phyloP scores from a whole-genome alignment of 2,113 vertebrate genomes.

The Odocoileus virginianus region DNA sequence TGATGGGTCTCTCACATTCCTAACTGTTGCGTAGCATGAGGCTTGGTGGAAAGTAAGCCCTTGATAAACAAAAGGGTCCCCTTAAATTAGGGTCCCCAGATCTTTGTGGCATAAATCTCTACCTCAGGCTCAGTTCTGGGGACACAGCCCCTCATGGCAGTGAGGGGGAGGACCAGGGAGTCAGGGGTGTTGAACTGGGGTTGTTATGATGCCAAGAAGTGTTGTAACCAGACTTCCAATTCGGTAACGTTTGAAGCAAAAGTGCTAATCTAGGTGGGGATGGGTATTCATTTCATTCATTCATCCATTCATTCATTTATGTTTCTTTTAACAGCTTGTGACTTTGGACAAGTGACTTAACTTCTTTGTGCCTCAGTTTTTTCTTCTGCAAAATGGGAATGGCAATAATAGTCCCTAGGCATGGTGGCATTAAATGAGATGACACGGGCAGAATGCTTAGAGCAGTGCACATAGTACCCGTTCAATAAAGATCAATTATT shows the following conservation, averaged over 20 bases:
- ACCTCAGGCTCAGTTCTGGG: not conserved
- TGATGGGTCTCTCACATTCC: not conserved
- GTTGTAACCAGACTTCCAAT: not conserved
- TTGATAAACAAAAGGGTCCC: not conserved
- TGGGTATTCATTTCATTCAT: not conserved
- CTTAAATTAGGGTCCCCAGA: not conserved
- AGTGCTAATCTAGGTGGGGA: not conserved
- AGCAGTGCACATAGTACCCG: not conserved
- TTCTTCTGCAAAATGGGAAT: not conserved
- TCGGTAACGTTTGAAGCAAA: not conserved
- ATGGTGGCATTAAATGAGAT: not conserved
- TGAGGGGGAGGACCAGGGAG: not conserved
- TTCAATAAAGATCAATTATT: not conserved
- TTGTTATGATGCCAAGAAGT: not conserved
- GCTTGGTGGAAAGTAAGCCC: not conserved
- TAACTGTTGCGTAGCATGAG: not conserved
- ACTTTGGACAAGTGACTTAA: not conserved
- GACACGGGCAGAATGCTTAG: not conserved
- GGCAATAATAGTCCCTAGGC: not conserved
- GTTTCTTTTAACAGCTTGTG: not conserved
- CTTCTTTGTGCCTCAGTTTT: not conserved
- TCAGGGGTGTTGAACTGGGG: too few relatives aligned
- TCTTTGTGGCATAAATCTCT: not conserved
- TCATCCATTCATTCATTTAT: not conserved
- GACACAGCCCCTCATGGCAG: not conserved